These are phyloP conservation scores for Trachymyrmex septentrionalis DNA, from an alignment of 1,140 invertebrate genomes.

Conservation along the genomic window DNA sequence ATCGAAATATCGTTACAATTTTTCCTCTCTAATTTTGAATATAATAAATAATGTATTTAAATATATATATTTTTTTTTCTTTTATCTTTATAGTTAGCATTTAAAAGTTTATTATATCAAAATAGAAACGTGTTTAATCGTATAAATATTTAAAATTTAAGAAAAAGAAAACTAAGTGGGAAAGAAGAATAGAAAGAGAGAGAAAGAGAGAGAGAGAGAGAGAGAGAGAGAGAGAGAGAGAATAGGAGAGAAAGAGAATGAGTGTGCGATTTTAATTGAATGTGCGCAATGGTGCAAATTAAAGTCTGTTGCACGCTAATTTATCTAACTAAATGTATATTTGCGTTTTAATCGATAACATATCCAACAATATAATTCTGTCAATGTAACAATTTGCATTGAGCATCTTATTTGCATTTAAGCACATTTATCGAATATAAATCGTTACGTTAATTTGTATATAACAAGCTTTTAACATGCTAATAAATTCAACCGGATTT, in stretches of 20 bases:
- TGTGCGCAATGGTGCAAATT: conserved; percentile 12
- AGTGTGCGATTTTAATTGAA: not conserved
- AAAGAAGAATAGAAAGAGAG: not conserved
- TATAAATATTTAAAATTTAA: not conserved
- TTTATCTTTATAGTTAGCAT: not conserved
- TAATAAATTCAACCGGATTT: conserved; percentile 8
- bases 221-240: not conserved
- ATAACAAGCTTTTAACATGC: not conserved
- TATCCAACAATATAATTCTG: not conserved
- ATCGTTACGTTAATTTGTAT: conserved; percentile 3
- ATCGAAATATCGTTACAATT: not conserved
- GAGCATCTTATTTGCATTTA: not conserved
- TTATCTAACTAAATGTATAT: conserved; percentile 1
- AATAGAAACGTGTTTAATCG: not conserved
- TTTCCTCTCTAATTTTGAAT: not conserved
- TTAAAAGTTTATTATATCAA: not conserved
- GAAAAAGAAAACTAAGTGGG: not conserved
- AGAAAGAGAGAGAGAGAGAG: not conserved
- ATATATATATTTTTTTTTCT: not conserved
- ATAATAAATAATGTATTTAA: not conserved
- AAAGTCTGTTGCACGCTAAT: not conserved
- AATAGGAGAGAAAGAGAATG: not conserved
- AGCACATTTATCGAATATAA: not conserved
- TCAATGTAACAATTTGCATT: conserved; percentile 12
- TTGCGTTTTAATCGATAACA: not conserved